A percentile compares a stretch with the other conserved stretches of the same genome.
Evolutionary conservation across 2,113 vertebrate species (phyloP).

Genomic region (Plestiodon gilberti): DNA sequence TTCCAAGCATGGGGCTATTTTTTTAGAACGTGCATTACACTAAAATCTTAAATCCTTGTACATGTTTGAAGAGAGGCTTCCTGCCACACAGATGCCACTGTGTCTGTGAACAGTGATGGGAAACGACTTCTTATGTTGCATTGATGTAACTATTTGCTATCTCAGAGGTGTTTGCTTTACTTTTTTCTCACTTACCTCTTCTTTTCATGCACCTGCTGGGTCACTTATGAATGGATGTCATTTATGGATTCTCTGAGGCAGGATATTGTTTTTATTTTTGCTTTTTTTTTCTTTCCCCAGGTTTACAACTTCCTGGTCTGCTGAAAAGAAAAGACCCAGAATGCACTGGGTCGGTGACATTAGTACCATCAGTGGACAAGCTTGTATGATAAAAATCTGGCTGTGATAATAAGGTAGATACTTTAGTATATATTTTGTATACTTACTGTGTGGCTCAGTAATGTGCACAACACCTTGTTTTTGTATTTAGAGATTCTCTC

Average conservation of each 20-base stretch:
- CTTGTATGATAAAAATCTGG: not conserved
- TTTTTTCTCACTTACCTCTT: not conserved
- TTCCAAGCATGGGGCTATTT: not conserved
- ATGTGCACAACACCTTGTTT: not conserved
- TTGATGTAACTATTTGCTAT: not conserved
- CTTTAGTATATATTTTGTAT: not conserved
- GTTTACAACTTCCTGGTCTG: not conserved
- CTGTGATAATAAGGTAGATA: not conserved
- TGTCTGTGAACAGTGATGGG: not conserved
- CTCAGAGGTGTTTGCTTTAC: not conserved
- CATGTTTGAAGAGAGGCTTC: not conserved
- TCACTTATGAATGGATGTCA: not conserved
- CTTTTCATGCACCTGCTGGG: not conserved
- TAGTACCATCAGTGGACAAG: not conserved
- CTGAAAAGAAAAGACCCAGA: not conserved
- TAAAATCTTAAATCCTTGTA: not conserved
- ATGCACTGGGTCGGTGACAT: conserved; percentile 9
- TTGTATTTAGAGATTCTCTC: not conserved
- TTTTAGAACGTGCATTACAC: not conserved
- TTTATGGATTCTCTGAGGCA: not conserved
- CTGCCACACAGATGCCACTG: not conserved
- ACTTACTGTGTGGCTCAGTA: not conserved
- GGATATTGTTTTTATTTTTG: not conserved
- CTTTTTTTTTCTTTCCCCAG: conserved; percentile 16
- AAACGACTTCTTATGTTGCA: not conserved